phyloP scores from a whole-genome alignment of 2,113 vertebrate genomes.

The Tragelaphus imberbis region DNA sequence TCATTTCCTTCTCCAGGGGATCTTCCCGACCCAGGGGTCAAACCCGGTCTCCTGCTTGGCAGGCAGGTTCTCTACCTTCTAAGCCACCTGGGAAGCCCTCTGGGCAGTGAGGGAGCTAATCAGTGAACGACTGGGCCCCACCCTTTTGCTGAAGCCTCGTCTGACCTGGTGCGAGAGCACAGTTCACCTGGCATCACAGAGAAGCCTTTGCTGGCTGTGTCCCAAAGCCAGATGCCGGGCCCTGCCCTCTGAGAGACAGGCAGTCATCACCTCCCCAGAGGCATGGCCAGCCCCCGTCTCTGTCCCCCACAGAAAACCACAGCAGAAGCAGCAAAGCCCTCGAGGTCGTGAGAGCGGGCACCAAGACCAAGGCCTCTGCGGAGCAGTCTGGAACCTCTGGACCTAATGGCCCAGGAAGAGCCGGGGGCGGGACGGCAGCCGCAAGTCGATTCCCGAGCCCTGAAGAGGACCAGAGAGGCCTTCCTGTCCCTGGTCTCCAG shows the following conservation, averaged over 20 bases:
- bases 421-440: background rate
- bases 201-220: accelerated
- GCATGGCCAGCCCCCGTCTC: background rate
- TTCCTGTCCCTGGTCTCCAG: background rate
- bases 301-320: background rate
- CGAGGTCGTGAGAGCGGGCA: background rate
- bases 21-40: background rate
- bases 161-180: accelerated
- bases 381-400: background rate
- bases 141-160: background rate
- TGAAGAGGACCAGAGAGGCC: accelerated
- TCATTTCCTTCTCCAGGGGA: background rate
- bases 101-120: accelerated
- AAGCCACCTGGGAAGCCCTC: background rate
- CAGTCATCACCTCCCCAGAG: background rate
- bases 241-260: background rate
- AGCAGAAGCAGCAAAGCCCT: background rate
- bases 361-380: background rate
- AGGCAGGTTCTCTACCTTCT: background rate
- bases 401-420: background rate
- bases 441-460: background rate
- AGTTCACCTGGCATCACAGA: background rate
- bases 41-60: background rate
- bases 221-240: accelerated
- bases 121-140: accelerated